Evolutionary conservation across 2,113 vertebrate genomes (phyloP), one percentile per base, ranked within the genome.

Genomic region (Austrofundulus limnaeus): DNA sequence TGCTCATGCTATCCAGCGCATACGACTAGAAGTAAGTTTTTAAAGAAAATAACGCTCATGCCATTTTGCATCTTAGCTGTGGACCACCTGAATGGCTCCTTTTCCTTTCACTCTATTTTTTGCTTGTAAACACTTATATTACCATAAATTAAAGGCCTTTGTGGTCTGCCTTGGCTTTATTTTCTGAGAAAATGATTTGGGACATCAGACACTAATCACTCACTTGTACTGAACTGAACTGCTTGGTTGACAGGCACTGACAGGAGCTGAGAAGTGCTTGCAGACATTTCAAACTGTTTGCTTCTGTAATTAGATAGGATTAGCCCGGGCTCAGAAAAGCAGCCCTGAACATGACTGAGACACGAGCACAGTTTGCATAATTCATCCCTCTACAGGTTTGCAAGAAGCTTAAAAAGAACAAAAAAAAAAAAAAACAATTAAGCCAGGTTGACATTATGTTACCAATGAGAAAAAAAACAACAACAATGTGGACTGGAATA

Each of bases 281-380:
- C 71, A 81, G 82, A 80, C 52, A 85, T 78, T 78, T 72, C 61
- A 71, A 76, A 71, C 54, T 69, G 66, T 76, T 72, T 80, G 51
- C 58, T 69, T 58, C 66, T 78, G 69, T 85, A 88, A 86, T 88
- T 88, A 81, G 73, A 70, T 61, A 55, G 80, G 86, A 88, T 88
- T 88, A 85, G 77, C 81, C 68, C 66, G 71, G 71, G 71, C 77
- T 61, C 71, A 74, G 71, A 56, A 71, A 83, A 62, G 75, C 71
- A 63, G 60, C 63, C 55, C 64, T 57, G 55, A 84, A 83, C 76
- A 77, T 9, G 14, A 52, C 64, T 58, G 43, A 72, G 62, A 54
- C 67, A 62, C 52, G n/a, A 56, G 62, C 34, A 48, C 23, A 60
- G 76, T 86, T 85, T 83, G 66, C 82, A 83, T 85, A 70, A 82